These are phyloP conservation scores for Metalampra italica DNA, from an alignment of 2,888 invertebrate genomes.

Conservation along the genomic window DNA sequence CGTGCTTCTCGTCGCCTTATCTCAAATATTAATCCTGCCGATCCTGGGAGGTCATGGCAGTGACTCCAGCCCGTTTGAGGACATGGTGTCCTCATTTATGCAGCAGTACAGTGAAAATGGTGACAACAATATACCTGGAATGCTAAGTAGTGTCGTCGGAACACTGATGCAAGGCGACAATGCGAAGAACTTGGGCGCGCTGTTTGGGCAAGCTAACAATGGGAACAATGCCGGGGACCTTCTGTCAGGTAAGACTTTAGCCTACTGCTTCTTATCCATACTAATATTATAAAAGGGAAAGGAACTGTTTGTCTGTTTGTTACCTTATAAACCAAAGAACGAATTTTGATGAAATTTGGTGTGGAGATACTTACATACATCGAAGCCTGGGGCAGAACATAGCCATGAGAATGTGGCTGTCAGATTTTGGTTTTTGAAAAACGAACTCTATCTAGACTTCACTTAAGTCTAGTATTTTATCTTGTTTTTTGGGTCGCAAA, in stretches of 20 bases:
- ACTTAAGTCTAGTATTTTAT: no score
- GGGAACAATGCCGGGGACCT: constrained; percentile 65
- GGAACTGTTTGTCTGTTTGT: no score
- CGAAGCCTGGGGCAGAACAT: no score
- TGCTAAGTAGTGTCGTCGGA: constrained; percentile 70
- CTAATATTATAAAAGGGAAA: background rate
- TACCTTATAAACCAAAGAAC: no score
- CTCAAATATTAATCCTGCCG: constrained; percentile 40
- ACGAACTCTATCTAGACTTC: no score
- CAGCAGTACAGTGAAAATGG: constrained; percentile 75
- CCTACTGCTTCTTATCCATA: no score
- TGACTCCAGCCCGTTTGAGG: constrained; percentile 80
- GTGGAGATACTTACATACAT: no score
- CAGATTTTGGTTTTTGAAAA: no score
- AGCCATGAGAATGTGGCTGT: no score
- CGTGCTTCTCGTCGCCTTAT: constrained; percentile 31
- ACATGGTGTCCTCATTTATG: constrained; percentile 83
- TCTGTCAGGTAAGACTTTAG: constrained; percentile 56
- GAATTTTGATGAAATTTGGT: no score
- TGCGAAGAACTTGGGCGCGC: constrained; percentile 73
- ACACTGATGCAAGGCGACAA: constrained; percentile 83
- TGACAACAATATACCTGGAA: constrained; percentile 41
- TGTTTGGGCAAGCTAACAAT: constrained; percentile 50
- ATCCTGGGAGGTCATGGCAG: constrained; percentile 48
- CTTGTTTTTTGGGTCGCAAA: no score